Conservation (phyloP, 1,140 invertebrate genomes). For the Pinna nobilis region DNA sequence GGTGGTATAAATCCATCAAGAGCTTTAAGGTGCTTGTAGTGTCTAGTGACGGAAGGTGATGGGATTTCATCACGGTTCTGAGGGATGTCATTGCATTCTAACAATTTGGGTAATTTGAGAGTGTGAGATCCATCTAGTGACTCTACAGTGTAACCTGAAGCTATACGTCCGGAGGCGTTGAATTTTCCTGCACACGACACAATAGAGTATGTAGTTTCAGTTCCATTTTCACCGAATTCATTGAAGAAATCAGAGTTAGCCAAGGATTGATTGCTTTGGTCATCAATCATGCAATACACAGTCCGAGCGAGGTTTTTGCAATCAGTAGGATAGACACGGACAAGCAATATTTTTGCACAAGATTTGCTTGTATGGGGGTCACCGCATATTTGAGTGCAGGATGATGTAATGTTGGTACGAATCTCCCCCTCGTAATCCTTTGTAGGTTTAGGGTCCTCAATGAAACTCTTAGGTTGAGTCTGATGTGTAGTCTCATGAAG, state of each 20-base stretch:
- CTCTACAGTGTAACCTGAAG: background rate
- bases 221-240: background rate
- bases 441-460: background rate
- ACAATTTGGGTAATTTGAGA: background rate
- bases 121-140: background rate
- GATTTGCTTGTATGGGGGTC: slow-evolving; percentile 9
- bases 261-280: slow-evolving; percentile 33
- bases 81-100: background rate
- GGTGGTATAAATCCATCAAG: slow-evolving; percentile 1
- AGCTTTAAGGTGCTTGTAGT: background rate
- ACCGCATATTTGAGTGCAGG: background rate
- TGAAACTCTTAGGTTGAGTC: no score
- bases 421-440: background rate
- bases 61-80: background rate
- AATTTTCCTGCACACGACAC: slow-evolving; percentile 16
- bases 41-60: background rate
- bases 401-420: background rate
- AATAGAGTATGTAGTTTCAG: slow-evolving; percentile 5
- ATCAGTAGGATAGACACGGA: slow-evolving; percentile 1
- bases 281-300: slow-evolving; percentile 25
- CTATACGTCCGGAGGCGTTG: background rate
- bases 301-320: background rate
- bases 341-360: slow-evolving; percentile 30
- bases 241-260: slow-evolving; percentile 15
- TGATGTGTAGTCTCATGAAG: background rate